Evolutionary conservation across 2,113 vertebrate genomes (phyloP), one percentile per base, ranked within the genome.

Genomic region (Rhineura floridana): DNA sequence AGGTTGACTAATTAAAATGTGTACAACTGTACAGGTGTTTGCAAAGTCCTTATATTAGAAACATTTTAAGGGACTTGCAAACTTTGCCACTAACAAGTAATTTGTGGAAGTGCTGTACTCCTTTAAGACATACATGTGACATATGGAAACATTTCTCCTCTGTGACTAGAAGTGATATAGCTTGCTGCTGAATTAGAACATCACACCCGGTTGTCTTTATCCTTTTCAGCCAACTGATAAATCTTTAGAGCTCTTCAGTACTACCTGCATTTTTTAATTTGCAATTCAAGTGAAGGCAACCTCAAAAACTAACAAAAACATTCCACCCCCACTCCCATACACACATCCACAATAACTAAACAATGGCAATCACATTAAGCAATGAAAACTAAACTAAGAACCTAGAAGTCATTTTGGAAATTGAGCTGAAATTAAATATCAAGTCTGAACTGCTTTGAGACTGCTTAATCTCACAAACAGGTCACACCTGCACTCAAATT

Each of bases 121-220:
- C 89, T 93, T 59, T 36, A 88, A 92, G 84, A 81, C 39, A 13
- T 19, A 3, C 1, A 17, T 67, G 63, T 0, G 84, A 55, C 92
- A 92, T 90, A 70, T 91, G 89, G 83, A 94, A 87, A 48, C 72
- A 63, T 84, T 48, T 87, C 90, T 91, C 84, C 87, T 3, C 15
- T 0, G 0, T 19, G 36, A 87, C 76, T 19, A n/a, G 48, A 62
- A 86, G 85, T 89, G 55, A 81, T 75, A 30, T 0, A 52, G 88
- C 92, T 93, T 91, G 90, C 87, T 86, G 81, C 0, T 0, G 25
- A 85, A 82, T 50, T 85, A 83, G 81, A 88, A 87, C 79, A 81
- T 0, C 83, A 76, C 30, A 84, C 55, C 88, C 86, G 91, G 86
- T 70, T 77, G 81, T 89, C 15, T 76, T 82, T 0, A 1, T 3